Percentiles rank a stretch among this genome's conserved stretches.
Conservation (phyloP, 1,140 invertebrate genomes). For the Orchesella cincta region DNA sequence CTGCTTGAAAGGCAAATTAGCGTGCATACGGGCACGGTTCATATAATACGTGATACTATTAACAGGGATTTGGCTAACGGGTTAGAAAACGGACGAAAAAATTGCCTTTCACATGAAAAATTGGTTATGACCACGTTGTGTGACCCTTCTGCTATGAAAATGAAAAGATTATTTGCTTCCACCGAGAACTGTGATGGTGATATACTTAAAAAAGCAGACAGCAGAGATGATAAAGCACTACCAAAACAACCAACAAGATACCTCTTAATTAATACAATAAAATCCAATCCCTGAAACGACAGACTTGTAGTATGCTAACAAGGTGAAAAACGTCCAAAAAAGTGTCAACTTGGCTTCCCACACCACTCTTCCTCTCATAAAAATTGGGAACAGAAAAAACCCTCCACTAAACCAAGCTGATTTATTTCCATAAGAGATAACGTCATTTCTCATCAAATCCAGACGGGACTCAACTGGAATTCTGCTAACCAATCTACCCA, state of each 20-base stretch:
- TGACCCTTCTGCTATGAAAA: neutral
- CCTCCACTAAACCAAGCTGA: neutral
- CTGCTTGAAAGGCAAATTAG: no score
- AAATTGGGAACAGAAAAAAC: neutral
- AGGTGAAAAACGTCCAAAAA: neutral
- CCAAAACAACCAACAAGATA: neutral
- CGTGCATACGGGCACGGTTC: no score
- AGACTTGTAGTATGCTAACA: neutral
- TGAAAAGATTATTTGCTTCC: neutral
- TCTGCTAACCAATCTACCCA: neutral
- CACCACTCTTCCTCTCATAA: neutral
- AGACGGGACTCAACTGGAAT: constrained; percentile 7
- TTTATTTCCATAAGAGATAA: constrained; percentile 22
- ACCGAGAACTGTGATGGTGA: neutral
- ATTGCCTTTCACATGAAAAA: neutral
- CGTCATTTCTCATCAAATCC: constrained; percentile 24
- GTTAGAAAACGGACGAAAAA: neutral
- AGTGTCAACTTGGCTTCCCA: neutral
- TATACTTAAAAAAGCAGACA: neutral
- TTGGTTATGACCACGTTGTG: neutral
- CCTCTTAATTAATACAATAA: constrained; percentile 14
- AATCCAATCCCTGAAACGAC: neutral
- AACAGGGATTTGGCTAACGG: neutral
- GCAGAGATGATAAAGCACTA: neutral
- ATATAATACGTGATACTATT: constrained; percentile 14